Conservation (phyloP, 2,113 vertebrate genomes). For the Brachionichthys hirsutus region DNA sequence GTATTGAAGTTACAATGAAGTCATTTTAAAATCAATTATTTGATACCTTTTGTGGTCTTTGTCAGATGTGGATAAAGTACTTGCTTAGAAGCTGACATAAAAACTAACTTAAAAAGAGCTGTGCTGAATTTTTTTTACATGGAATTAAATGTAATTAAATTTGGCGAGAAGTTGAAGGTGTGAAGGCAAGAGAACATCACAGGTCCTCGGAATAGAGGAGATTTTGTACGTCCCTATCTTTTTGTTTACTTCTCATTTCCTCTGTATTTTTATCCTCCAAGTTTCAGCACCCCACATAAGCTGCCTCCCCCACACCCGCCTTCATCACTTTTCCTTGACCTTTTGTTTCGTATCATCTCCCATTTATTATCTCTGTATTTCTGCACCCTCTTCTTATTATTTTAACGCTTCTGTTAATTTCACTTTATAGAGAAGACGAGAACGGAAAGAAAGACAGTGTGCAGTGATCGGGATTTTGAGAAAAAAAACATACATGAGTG, state of each 20-base stretch:
- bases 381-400: constrained; percentile 10
- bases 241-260: constrained; percentile 19
- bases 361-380: constrained; percentile 17
- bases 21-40: too few relatives aligned
- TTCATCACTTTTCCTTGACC: constrained; percentile 16
- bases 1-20: neutral
- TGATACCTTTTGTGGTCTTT: too few relatives aligned
- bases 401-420: constrained; percentile 21
- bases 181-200: constrained; percentile 19
- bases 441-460: neutral
- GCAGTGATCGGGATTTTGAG: neutral
- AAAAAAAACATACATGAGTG: neutral
- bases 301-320: constrained; percentile 3
- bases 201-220: constrained; percentile 10
- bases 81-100: constrained; percentile 5
- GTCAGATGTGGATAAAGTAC: neutral
- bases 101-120: too few relatives aligned
- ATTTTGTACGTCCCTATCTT: constrained; percentile 2
- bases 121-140: constrained; percentile 4
- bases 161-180: constrained; percentile 2
- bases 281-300: neutral
- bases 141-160: neutral
- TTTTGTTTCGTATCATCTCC: constrained; percentile 20
- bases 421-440: neutral
- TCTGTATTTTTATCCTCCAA: constrained; percentile 8